Evolutionary conservation across 2,888 invertebrate genomes (phyloP).

Genomic region (Elysia crispata): DNA sequence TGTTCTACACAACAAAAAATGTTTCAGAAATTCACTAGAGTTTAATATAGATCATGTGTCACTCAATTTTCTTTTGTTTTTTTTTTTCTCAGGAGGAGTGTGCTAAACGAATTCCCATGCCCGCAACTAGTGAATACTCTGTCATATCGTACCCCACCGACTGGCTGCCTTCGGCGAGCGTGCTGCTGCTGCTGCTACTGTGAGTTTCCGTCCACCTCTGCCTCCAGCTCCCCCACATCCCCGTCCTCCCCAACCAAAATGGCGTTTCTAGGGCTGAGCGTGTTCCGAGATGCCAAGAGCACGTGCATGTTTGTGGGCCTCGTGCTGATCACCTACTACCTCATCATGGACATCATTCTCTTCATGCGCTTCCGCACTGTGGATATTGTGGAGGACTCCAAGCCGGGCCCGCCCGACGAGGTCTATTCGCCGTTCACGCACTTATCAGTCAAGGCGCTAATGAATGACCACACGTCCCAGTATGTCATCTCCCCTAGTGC

Average conservation of each 20-base stretch:
- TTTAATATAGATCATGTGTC: too few relatives aligned
- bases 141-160: slow-evolving; percentile 44
- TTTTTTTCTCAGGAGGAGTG: too few relatives aligned
- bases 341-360: slow-evolving; percentile 52
- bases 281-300: slow-evolving; percentile 51
- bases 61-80: too few relatives aligned
- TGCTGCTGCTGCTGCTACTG: slow-evolving; percentile 25
- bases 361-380: slow-evolving; percentile 47
- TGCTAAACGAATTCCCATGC: background rate
- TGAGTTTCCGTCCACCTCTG: background rate
- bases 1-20: too few relatives aligned
- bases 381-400: slow-evolving; percentile 50
- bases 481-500: slow-evolving; percentile 89
- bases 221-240: slow-evolving; percentile 20
- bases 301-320: slow-evolving; percentile 47
- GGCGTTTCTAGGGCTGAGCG: slow-evolving; percentile 31
- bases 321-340: slow-evolving; percentile 45
- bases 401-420: slow-evolving; percentile 44
- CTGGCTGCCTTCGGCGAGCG: slow-evolving; percentile 39
- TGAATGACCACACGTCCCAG: slow-evolving; percentile 90
- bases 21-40: too few relatives aligned
- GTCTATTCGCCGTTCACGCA: slow-evolving; percentile 55
- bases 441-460: slow-evolving; percentile 89
- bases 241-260: slow-evolving; percentile 39
- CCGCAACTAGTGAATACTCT: slow-evolving; percentile 29